Conservation (phyloP, 2,797 vertebrate species). For the Pipistrellus pipistrellus region DNA sequence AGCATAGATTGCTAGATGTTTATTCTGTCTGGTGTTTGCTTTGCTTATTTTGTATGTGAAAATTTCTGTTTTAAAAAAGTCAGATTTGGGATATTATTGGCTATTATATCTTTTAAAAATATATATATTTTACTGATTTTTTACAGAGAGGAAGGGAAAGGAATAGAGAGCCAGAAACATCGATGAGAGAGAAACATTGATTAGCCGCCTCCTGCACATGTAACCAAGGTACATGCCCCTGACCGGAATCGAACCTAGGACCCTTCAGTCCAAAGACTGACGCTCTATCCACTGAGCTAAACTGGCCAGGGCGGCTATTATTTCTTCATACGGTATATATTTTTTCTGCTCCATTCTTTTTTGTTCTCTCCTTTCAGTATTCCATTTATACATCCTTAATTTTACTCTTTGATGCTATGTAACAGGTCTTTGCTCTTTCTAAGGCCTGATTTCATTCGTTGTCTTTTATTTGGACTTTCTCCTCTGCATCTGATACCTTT, state of each 20-base stretch:
- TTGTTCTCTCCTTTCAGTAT: neutral
- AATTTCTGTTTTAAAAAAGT: neutral
- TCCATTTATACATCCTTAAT: neutral
- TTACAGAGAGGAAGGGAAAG: no score
- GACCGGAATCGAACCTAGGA: no score
- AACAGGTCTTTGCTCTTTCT: neutral
- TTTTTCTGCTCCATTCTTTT: neutral
- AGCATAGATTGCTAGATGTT: neutral
- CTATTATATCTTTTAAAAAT: neutral
- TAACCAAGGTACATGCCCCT: no score
- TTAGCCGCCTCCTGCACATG: no score
- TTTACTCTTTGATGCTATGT: neutral
- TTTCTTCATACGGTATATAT: neutral
- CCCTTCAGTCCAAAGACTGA: no score
- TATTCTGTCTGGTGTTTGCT: neutral
- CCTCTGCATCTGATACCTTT: neutral
- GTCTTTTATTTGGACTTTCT: neutral
- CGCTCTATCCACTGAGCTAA: no score
- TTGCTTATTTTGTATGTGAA: constrained; percentile 11
- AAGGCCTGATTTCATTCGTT: neutral
- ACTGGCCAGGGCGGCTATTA: neutral
- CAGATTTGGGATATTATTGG: constrained; percentile 1
- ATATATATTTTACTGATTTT: no score
- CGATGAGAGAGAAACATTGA: no score
- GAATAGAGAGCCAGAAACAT: no score